Evolutionary conservation across 2,797 vertebrate genomes (phyloP), one percentile per base, ranked within the genome.

Genomic region (Rhadinocentrus ornatus): DNA sequence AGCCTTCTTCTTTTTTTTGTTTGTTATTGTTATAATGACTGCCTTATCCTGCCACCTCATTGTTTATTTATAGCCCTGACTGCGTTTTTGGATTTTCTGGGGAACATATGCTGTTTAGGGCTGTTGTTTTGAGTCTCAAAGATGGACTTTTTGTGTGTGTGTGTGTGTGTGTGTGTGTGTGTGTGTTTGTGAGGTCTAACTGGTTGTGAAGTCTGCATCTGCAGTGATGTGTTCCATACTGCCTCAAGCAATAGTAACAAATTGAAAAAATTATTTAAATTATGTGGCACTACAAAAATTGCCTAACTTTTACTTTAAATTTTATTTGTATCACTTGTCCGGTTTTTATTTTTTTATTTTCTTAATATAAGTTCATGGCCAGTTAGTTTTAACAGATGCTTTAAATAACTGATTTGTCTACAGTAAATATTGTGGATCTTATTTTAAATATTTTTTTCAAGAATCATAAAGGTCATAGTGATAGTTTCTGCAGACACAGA

Each of bases 341-440:
- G 1, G 16, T 6, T 2, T 61, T 10, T 71, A 16, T 41, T 3
- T 37, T 10, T 37, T 3, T 6, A 6, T 34, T 15, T 66, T 34
- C n/a, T 65, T 6, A 22, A 73, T 27, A 4, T 68, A 20, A 2
- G 27, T 0, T 24, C 1, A 31, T 41, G 13, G 12, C 15, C 46
- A 7, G 60, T 31, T 7, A 39, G 58, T 69, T 72, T 52, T n/a
- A 63, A 62, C 11, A 27, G 15, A 27, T 52, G 2, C 4, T 46
- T 37, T 3, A 18, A 53, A 53, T n/a, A 69, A 4, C 22, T 46
- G n/a, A 44, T 29, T 29, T 22, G 1, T 63, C 18, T 3, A 13
- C 3, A 0, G 20, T 22, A 24, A 24, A 69, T 46, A 9, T 35
- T 82, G 78, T 84, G 65, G 75, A 83, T 79, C 8, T 62, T 41